These are phyloP conservation scores for Caenorhabditis wallacei DNA, from an alignment of 2,888 invertebrate species.

Conservation along the genomic window DNA sequence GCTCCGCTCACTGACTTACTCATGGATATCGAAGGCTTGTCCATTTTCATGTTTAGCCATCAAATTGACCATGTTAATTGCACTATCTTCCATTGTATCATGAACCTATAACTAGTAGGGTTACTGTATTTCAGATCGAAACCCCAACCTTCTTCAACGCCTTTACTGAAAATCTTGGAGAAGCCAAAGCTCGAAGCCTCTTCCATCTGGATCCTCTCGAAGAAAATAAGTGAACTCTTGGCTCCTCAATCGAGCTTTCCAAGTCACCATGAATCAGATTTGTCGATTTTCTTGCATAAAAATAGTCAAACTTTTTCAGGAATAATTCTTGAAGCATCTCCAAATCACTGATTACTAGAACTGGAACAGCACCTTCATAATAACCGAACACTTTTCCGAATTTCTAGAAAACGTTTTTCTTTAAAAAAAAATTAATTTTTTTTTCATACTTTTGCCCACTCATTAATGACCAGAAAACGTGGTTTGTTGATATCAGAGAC, in stretches of 20 bases:
- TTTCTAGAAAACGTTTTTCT: slow-evolving; percentile 63
- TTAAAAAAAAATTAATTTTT: too few species aligned
- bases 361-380: slow-evolving; percentile 72
- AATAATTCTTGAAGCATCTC: slow-evolving; percentile 84
- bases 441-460: slow-evolving; percentile 76
- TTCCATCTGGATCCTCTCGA: slow-evolving; percentile 85
- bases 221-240: slow-evolving; percentile 83
- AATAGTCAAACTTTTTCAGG: slow-evolving; percentile 84
- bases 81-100: slow-evolving; percentile 67
- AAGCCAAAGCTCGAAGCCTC: slow-evolving; percentile 85
- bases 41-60: slow-evolving; percentile 60
- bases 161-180: slow-evolving; percentile 85
- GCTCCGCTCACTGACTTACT: too few species aligned
- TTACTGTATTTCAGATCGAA: not conserved
- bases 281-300: slow-evolving; percentile 83
- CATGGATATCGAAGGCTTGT: slow-evolving; percentile 65
- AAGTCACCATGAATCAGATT: slow-evolving; percentile 68
- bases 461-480: slow-evolving; percentile 51
- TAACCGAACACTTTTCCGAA: slow-evolving; percentile 72
- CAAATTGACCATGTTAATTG: slow-evolving; percentile 51
- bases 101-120: slow-evolving; percentile 70
- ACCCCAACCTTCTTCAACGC: slow-evolving; percentile 61
- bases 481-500: slow-evolving; percentile 63
- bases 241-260: slow-evolving; percentile 66
- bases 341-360: slow-evolving; percentile 84